phyloP scores from a whole-genome alignment of 1,140 invertebrate species.

The Pachypsylla venusta region DNA sequence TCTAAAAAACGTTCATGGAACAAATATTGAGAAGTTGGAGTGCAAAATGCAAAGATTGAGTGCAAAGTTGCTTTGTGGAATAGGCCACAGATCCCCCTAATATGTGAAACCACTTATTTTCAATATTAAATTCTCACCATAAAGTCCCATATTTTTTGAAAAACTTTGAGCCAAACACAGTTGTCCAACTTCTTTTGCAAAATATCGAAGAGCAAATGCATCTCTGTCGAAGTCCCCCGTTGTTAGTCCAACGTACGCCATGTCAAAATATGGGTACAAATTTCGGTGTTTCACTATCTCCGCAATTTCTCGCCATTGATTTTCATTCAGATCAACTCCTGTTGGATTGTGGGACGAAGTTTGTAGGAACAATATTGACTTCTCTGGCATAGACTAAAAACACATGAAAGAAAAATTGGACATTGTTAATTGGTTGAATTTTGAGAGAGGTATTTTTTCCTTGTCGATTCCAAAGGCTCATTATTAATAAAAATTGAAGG shows the following conservation, averaged over 20 bases:
- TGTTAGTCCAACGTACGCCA: constrained; percentile 99
- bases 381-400: constrained; percentile 79
- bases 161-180: constrained; percentile 87
- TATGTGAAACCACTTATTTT: too few species aligned
- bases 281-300: constrained; percentile 67
- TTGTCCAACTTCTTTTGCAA: constrained; percentile 81
- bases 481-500: too few species aligned
- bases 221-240: constrained; percentile 74
- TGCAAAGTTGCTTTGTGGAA: too few species aligned
- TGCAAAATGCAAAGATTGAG: too few species aligned
- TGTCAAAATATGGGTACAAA: constrained; percentile 96
- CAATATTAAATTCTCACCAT: constrained; percentile 48
- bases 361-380: constrained; percentile 84
- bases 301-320: constrained; percentile 79
- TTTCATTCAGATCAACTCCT: constrained; percentile 78
- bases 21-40: too few species aligned
- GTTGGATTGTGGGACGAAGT: constrained; percentile 99
- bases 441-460: too few species aligned
- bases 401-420: constrained; percentile 18
- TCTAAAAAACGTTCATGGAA: too few species aligned
- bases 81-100: too few species aligned
- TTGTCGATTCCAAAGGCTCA: too few species aligned
- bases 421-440: constrained; percentile 10
- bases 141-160: constrained; percentile 97
- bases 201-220: constrained; percentile 75